Evolutionary conservation across 2,797 vertebrate genomes (phyloP), one percentile per base, ranked within the genome.

Genomic region (Pseudochromis fuscus): DNA sequence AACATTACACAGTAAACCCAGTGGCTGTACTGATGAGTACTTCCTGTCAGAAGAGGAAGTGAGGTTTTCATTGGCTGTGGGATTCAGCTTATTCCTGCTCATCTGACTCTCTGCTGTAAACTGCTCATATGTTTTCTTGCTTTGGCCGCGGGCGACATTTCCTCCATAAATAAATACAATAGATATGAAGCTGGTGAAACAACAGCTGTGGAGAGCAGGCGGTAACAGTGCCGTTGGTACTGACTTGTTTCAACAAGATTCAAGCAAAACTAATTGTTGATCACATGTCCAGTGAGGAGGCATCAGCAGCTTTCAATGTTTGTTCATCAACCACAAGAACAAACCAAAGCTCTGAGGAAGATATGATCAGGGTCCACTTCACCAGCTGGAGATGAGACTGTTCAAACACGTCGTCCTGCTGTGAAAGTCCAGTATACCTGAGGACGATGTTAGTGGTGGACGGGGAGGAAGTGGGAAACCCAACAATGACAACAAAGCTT

Each of bases 191-290:
- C 2, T 13, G 31, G 30, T 52, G 56, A 67, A 72, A 63, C 35
- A 46, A 76, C 55, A 68, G 70, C 63, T 53, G 65, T 48, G 71
- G 79, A 76, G 50, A 57, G 21, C 6, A 2, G 55, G 52, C 52
- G 63, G 11, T 67, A 74, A 65, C 56, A 27, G 49, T 31, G 58
- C 0, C 30, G 50, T 16, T n/a, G 4, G 35, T 63, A 80, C 73
- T 10, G 77, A 86, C 77, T 81, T 71, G 70, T 66, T 67, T 77
- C 73, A 19, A 42, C 58, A 48, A 18, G 46, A 74, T 51, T 24
- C 1, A 28, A 71, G 64, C 44, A 7, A 53, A 67, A 45, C 71
- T 78, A 63, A 82, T 76, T 4, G 2, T 27, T 24, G 64, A 59
- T 64, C 57, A 16, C 63, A 56, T 44, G 40, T 28, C 7, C 13